Evolutionary conservation across 2,797 vertebrate species (phyloP).

Genomic region (Tragopan temminckii): DNA sequence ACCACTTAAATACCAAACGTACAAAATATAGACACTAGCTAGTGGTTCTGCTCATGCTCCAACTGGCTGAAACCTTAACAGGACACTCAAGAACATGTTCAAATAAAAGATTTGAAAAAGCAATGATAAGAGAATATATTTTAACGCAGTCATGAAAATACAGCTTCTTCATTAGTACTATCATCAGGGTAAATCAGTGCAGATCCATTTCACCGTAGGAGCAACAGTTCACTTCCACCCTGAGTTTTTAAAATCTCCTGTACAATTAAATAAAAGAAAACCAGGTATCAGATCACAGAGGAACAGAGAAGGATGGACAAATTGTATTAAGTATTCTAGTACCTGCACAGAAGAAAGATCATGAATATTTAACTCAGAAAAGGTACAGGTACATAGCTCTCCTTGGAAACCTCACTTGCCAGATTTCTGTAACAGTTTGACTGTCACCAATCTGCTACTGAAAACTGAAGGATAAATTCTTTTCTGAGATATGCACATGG

Average conservation of each 20-base stretch:
- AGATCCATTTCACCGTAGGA: background rate
- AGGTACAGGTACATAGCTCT: background rate
- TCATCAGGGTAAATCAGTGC: background rate
- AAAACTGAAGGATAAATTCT: constrained; percentile 3
- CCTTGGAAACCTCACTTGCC: constrained; percentile 16
- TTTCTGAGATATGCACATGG: background rate
- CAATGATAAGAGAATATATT: background rate
- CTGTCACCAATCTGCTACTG: background rate
- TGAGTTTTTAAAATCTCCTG: background rate
- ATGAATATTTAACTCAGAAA: constrained; percentile 9
- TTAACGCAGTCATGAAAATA: background rate
- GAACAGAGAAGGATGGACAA: background rate
- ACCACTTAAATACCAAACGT: background rate
- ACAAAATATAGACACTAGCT: background rate
- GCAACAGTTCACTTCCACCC: background rate
- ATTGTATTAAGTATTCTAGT: background rate
- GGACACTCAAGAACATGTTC: accelerated
- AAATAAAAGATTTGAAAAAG: background rate
- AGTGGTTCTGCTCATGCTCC: background rate
- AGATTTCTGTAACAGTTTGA: constrained; percentile 12
- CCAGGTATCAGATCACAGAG: background rate
- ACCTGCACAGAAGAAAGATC: background rate
- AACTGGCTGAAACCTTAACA: background rate
- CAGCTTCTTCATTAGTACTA: background rate
- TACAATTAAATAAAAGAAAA: background rate